Base-by-base conservation (phyloP, 2,888 invertebrate species). In the Diachrysia chrysitis region DNA sequence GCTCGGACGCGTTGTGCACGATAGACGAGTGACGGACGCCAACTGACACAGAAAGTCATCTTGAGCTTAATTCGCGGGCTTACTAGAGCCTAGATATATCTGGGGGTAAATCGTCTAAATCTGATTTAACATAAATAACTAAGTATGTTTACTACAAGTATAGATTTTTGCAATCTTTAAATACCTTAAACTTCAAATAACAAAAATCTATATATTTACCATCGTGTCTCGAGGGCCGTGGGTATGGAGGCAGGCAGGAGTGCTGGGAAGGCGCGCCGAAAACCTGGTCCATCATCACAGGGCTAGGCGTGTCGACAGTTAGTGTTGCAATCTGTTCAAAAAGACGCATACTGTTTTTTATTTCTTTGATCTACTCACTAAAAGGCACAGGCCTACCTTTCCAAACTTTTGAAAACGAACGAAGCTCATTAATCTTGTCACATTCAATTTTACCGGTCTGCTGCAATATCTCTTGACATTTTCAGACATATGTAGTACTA, bases 231-330 rank as follows among this genome's bases (percentile, higher is more conserved):
- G 88, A 73, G 5, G 88, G 87, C 32, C 80, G 68, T 3, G 72
- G 74, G 68, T 69, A 76, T 23, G 72, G 73, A 46, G 76, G 77
- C 64, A 75, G 63, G 76, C 76, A 74, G 80, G 73, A 65, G 78
- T 71, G 81, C 69, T 66, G 83, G 69, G 76, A 51, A 58, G 73
- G 74, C 25, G 75, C 73, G 3, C 88, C 88, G 83, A 91, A 89
- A 79, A 91, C 90, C 66, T 92, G 90, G 74, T 95, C 92, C 79
- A 93, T 83, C 81, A 90, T 89, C 83, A 93, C 92, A 2, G 91
- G 94, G 71, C 91, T 93, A 12, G 92, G 94, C 23, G 93, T 91
- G 88, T 95, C 90, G 81, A 93, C 95, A 0, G 93, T 93, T 79
- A 95, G 90, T 10, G 93, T 92, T 23, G 92, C 88, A 90, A 94